Base-by-base conservation (phyloP, 2,797 vertebrate genomes). In the Melanotaenia pygmaea region DNA sequence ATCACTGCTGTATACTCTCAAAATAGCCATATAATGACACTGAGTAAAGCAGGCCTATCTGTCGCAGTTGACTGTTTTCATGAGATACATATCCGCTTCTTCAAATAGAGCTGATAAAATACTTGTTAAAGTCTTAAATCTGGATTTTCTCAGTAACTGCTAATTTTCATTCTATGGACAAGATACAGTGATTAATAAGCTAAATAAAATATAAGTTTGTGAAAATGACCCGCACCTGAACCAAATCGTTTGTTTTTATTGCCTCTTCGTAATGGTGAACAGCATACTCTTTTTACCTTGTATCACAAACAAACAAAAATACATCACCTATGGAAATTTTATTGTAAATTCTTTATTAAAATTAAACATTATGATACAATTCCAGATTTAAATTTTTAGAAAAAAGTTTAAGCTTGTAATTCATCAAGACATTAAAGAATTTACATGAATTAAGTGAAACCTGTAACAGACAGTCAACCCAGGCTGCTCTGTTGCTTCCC, bases 11-110 rank as follows among this genome's bases (percentile, higher is more conserved):
- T 75, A 67, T 85, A 62, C 51, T 76, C 72, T 79, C 8, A 62
- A 76, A 87, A 86, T 82, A 86, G 35, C 54, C 5, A 3, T 6
- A 7, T 76, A 65, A 83, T 81, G 50, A 84, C 47, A 66, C 1
- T 60, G 64, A 53, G 10, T 12, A 53, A 40, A 28, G n/a, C 24
- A 65, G 63, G 57, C 61, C 77, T 76, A 70, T n/a, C 76, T 64
- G 22, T 59, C 53, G 37, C 43, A 57, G 8, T 43, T 54, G 38
- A 51, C 51, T 66, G 32, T 50, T 40, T 5, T 47, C 24, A 30
- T 66, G 26, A 70, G 40, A 18, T 4, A 22, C 54, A 65, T 34
- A 26, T 22, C 4, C n/a, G 56, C 12, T 9, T 53, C 16, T 65
- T 38, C 12, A 63, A 20, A 47, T 22, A 5, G 59, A 40, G 16